A percentile compares a stretch with the other conserved stretches of the same genome.
Conservation (phyloP, 2,888 invertebrate species). For the Drosophila paucipuncta region DNA sequence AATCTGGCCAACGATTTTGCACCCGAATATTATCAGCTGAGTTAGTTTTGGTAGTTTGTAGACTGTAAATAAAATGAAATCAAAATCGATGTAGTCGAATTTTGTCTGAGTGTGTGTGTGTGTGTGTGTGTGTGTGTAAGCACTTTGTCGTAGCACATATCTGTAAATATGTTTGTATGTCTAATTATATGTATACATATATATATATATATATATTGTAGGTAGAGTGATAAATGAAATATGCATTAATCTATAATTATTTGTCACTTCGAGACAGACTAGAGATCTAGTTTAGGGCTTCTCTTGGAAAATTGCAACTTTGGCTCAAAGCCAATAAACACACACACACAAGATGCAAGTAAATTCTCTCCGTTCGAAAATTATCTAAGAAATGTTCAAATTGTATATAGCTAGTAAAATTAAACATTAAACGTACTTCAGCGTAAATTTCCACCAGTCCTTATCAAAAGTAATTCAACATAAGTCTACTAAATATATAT, state of each 20-base stretch:
- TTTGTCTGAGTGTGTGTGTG: conserved; percentile 31
- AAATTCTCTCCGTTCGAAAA: conserved; percentile 37
- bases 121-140: conserved; percentile 19
- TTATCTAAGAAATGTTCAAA: conserved; percentile 18
- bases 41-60: conserved; percentile 83
- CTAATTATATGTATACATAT: conserved; percentile 10
- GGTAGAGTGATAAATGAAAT: conserved; percentile 29
- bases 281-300: conserved; percentile 25
- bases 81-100: conserved; percentile 45
- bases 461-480: conserved; percentile 46
- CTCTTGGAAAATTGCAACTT: conserved; percentile 34
- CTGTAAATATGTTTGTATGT: conserved; percentile 55
- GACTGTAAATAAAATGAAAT: conserved; percentile 51
- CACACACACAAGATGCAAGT: conserved; percentile 2
- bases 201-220: conserved; percentile 27
- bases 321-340: conserved; percentile 65
- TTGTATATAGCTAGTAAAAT: conserved; percentile 74
- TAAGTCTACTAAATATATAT: conserved; percentile 29
- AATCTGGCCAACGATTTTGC: conserved; percentile 96
- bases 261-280: conserved; percentile 18
- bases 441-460: conserved; percentile 53
- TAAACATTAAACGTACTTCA: conserved; percentile 38
- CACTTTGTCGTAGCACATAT: conserved; percentile 52
- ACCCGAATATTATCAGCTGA: conserved; percentile 92
- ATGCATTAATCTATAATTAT: conserved; percentile 26